Evolutionary conservation across 1,140 invertebrate species (phyloP).

Genomic region (Nasonia giraulti): DNA sequence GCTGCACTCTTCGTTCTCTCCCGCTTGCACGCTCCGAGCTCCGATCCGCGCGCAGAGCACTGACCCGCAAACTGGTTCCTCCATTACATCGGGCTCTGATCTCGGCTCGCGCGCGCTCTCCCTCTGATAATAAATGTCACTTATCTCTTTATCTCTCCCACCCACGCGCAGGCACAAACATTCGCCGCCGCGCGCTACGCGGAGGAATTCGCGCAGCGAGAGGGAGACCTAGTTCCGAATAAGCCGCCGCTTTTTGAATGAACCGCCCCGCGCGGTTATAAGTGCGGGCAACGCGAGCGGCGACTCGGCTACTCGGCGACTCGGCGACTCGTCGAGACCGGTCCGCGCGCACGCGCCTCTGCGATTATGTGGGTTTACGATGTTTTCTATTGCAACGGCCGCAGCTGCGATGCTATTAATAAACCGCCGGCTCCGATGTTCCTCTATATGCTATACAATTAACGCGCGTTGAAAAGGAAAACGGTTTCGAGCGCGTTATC

Average conservation of each 20-base stretch:
- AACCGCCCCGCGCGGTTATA: neutral
- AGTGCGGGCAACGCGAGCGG: too few species aligned
- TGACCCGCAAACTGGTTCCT: slow-evolving; percentile 52
- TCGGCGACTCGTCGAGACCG: neutral
- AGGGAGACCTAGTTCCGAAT: neutral
- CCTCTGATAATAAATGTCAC: slow-evolving; percentile 46
- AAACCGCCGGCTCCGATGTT: too few species aligned
- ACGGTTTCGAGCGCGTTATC: too few species aligned
- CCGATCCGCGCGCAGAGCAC: too few species aligned
- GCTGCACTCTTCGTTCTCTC: neutral
- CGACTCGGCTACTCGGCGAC: too few species aligned
- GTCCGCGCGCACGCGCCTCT: neutral
- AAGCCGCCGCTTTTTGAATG: neutral
- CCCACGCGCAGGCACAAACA: neutral
- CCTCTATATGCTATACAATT: too few species aligned
- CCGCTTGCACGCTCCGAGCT: slow-evolving; percentile 10
- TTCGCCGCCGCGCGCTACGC: neutral
- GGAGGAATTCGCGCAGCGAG: neutral
- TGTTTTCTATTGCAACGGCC: neutral
- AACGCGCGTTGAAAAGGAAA: too few species aligned
- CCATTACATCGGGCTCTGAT: slow-evolving; percentile 36
- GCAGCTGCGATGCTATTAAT: too few species aligned
- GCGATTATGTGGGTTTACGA: neutral
- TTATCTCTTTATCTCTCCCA: slow-evolving; percentile 32
- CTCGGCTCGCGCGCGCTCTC: neutral